A percentile compares a stretch with the other conserved stretches of the same genome.
Conservation (phyloP, 1,140 invertebrate species). For the Drosophila pruinosa region DNA sequence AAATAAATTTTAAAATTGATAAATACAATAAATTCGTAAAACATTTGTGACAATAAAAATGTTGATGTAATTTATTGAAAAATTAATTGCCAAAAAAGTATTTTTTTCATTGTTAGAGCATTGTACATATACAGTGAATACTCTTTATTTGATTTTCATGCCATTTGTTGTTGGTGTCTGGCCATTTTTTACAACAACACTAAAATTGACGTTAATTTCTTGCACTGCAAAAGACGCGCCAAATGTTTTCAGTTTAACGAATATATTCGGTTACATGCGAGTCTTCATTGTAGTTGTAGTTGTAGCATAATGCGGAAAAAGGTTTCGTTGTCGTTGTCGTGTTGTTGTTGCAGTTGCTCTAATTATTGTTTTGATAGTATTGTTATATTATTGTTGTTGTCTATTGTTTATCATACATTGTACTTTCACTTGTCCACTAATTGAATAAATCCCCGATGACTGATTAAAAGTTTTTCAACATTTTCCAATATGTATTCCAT, state of each 20-base stretch:
- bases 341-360: not conserved
- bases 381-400: not conserved
- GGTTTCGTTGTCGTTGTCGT: not conserved
- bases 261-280: slow-evolving; percentile 4
- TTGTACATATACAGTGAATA: slow-evolving; percentile 6
- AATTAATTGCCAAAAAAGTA: not conserved
- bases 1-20: no score
- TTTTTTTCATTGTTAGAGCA: not conserved
- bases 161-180: slow-evolving; percentile 1
- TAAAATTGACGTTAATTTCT: slow-evolving; percentile 33
- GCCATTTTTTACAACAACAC: slow-evolving; percentile 21
- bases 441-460: slow-evolving; percentile 8
- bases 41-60: not conserved
- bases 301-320: slow-evolving; percentile 5
- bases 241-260: slow-evolving; percentile 13
- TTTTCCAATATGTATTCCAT: not conserved
- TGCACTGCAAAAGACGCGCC: slow-evolving; percentile 7
- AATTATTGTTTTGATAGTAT: slow-evolving; percentile 1
- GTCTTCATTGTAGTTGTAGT: not conserved
- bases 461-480: slow-evolving; percentile 14
- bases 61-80: not conserved
- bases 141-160: slow-evolving; percentile 5
- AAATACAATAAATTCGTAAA: no score
- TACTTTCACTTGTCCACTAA: slow-evolving; percentile 22
- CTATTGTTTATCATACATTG: not conserved